Conservation (phyloP, 2,797 vertebrate species). For the Octomys mimax region DNA sequence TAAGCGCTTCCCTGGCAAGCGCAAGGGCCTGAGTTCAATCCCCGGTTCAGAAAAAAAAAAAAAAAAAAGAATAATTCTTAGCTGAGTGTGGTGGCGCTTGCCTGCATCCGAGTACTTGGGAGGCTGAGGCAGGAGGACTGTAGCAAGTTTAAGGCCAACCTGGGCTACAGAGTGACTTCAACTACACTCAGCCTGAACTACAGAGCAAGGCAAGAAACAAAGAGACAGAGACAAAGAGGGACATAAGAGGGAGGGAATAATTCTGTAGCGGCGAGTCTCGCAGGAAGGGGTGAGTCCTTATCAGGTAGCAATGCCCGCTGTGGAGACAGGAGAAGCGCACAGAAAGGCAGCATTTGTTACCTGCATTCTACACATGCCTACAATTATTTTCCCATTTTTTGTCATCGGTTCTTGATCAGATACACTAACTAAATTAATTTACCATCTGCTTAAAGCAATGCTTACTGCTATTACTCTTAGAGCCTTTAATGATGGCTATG, state of each 20-base stretch:
- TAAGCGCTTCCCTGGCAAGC: too few relatives aligned
- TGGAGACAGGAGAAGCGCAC: neutral
- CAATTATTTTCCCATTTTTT: constrained; percentile 23
- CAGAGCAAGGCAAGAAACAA: neutral
- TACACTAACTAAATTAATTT: neutral
- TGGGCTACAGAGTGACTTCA: neutral
- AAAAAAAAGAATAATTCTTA: neutral
- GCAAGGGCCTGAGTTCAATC: too few relatives aligned
- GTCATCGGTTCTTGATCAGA: constrained; percentile 22
- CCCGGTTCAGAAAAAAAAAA: too few relatives aligned
- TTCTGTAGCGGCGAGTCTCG: neutral
- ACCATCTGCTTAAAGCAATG: neutral
- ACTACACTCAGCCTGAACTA: neutral
- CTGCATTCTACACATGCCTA: neutral
- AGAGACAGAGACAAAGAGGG: neutral
- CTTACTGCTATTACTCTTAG: constrained; percentile 13
- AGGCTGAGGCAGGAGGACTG: neutral
- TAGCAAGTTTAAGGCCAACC: neutral
- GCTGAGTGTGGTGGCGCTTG: neutral
- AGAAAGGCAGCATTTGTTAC: neutral
- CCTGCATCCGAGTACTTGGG: neutral
- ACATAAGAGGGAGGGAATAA: neutral
- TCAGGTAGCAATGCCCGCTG: neutral
- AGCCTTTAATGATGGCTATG: neutral
- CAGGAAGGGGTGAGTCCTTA: neutral